Evolutionary conservation across 2,797 vertebrate species (phyloP), one percentile per base, ranked within the genome.

Genomic region (Leptoclinus maculatus): DNA sequence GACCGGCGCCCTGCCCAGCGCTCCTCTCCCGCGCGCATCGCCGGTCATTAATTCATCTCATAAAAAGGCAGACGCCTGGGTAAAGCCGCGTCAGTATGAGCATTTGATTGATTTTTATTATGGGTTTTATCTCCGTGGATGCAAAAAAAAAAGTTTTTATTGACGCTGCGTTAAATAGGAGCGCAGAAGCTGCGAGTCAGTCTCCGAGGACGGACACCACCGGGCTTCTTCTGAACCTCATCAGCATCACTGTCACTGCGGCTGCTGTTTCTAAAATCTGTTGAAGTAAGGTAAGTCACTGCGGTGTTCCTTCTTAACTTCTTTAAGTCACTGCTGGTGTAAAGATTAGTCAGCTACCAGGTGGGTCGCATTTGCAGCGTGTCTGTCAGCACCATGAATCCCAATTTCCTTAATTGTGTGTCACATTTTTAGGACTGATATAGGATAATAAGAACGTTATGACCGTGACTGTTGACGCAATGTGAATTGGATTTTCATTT

Each of bases 151-250:
- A 27, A 25, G n/a, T 70, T 77, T 82, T 69, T 65, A 74, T 64
- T 81, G 78, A 66, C 82, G 65, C 82, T 57, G 74, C 74, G 89
- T 89, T 92, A 87, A 87, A 90, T 67, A 83, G 78, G 59, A 85
- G 82, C 76, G 57, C 86, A 78, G 79, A 84, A 74, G 82, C 93
- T 83, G 84, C 67, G 90, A 90, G 84, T 81, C 83, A 80, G 81
- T 82, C 79, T 85, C 78, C 54, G 77, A 66, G 78, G 75, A 83
- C 59, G 82, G 77, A 78, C 71, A 34, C 11, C 29, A 53, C 13
- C 66, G n/a, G 21, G 54, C 32, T 82, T 27, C 74, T 76, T 76
- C 29, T 58, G 53, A 62, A 58, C 67, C 67, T 60, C 80, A 71
- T 78, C 71, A 63, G 74, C 78, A 76, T 84, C 83, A 54, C 27